Evolutionary conservation across 1,140 invertebrate species (phyloP).

Genomic region (Stenopsyche tienmushanensis): DNA sequence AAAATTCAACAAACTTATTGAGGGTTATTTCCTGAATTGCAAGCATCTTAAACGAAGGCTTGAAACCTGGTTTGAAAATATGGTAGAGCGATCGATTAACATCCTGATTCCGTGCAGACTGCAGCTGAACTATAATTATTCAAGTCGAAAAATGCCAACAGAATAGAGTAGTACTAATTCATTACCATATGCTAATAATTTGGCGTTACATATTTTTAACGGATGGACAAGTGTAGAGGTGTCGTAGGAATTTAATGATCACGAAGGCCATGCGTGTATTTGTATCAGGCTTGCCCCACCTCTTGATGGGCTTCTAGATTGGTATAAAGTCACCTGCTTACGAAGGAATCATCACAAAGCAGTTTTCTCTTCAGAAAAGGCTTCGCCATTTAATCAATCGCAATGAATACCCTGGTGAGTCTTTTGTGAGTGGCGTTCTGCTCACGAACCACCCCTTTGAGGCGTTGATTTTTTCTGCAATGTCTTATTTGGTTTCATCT

Average conservation of each 20-base stretch:
- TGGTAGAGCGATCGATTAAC: no score
- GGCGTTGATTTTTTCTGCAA: no score
- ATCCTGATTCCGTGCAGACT: no score
- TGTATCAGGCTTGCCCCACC: conserved; percentile 19
- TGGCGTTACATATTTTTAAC: conserved; percentile 13
- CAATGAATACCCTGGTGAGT: conserved; percentile 30
- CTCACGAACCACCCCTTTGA: background rate
- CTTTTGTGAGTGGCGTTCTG: background rate
- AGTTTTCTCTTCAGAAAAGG: conserved; percentile 33
- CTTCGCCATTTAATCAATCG: conserved; percentile 12
- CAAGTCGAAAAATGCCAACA: no score
- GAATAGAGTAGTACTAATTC: no score
- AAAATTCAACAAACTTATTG: no score
- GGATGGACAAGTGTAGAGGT: conserved; percentile 13
- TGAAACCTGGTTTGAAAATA: no score
- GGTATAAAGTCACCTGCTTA: conserved; percentile 20
- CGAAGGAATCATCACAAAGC: conserved; percentile 24
- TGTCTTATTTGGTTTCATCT: no score
- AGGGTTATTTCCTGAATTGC: no score
- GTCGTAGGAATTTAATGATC: conserved; percentile 10
- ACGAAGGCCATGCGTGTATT: conserved; percentile 23
- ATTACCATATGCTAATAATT: conserved; percentile 22
- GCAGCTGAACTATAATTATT: no score
- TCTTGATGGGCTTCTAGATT: background rate
- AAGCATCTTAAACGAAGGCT: no score